These are phyloP conservation scores for Poeciliopsis prolifica DNA, from an alignment of 2,113 vertebrate species.

Conservation along the genomic window DNA sequence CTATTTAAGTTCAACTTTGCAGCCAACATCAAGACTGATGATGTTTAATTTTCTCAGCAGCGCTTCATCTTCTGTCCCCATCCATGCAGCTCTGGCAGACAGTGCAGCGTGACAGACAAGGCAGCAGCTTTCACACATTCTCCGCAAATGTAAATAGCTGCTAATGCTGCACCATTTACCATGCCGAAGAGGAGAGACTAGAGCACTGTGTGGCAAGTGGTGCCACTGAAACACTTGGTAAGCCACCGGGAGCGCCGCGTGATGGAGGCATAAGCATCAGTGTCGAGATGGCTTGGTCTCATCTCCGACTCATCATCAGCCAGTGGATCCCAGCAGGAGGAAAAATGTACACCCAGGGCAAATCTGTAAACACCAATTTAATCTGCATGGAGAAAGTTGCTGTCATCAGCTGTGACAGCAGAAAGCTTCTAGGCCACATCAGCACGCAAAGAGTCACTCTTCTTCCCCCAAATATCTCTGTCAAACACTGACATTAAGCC, in stretches of 20 bases:
- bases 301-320: constrained; percentile 87
- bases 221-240: constrained; percentile 48
- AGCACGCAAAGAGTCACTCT: constrained; percentile 82
- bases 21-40: constrained; percentile 51
- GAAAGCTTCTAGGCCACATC: constrained; percentile 86
- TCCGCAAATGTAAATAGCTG: constrained; percentile 57
- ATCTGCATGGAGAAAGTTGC: constrained; percentile 93
- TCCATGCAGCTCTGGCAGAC: constrained; percentile 29
- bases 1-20: constrained; percentile 43
- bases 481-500: constrained; percentile 84
- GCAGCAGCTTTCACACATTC: constrained; percentile 33
- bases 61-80: constrained; percentile 37
- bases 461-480: constrained; percentile 80
- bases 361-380: constrained; percentile 96
- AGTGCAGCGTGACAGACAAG: constrained; percentile 38
- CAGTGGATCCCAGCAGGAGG: constrained; percentile 87
- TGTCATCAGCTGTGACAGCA: constrained; percentile 87
- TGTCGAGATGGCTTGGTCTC: constrained; percentile 79
- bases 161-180: constrained; percentile 51
- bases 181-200: constrained; percentile 33
- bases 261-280: constrained; percentile 75
- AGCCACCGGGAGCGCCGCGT: constrained; percentile 62
- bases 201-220: constrained; percentile 38
- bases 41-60: constrained; percentile 51
- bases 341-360: constrained; percentile 86